phyloP scores from a whole-genome alignment of 2,113 vertebrate genomes.

The Rana temporaria region DNA sequence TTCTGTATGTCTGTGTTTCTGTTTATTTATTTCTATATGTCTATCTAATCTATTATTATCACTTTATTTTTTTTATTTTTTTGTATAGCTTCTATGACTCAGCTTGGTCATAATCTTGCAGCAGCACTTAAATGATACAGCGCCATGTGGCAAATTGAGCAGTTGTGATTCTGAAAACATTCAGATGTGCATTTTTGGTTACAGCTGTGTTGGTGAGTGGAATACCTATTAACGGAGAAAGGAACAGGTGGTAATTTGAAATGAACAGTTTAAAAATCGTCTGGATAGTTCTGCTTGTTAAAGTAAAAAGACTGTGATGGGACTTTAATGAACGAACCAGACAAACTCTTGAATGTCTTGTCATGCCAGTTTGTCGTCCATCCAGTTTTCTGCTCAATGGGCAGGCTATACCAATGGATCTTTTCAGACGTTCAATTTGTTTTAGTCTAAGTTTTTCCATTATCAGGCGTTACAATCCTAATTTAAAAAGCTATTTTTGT shows the following conservation, averaged over 20 bases:
- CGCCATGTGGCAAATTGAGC: constrained; percentile 48
- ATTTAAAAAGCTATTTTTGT: constrained; percentile 47
- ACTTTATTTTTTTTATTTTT: no score
- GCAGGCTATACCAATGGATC: constrained; percentile 3
- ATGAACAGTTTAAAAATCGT: constrained; percentile 15
- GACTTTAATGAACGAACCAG: constrained; percentile 17
- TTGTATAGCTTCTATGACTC: neutral
- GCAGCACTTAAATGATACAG: constrained; percentile 9
- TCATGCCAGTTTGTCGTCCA: constrained; percentile 22
- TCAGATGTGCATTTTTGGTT: constrained; percentile 14
- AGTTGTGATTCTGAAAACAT: constrained; percentile 25
- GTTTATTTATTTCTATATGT: no score
- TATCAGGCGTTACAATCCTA: constrained; percentile 40
- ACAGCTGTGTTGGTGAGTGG: neutral
- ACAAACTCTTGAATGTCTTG: constrained; percentile 10
- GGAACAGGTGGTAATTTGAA: constrained; percentile 34
- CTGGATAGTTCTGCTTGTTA: constrained; percentile 1
- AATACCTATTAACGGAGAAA: constrained; percentile 31
- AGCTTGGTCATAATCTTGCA: constrained; percentile 4
- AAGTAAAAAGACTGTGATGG: constrained; percentile 11
- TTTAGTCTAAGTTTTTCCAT: constrained; percentile 39
- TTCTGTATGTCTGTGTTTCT: no score
- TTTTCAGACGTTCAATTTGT: constrained; percentile 36
- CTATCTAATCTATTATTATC: no score
- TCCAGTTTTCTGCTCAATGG: constrained; percentile 21